phyloP scores from a whole-genome alignment of 2,797 vertebrate species.

The Hozukius guyotensis region DNA sequence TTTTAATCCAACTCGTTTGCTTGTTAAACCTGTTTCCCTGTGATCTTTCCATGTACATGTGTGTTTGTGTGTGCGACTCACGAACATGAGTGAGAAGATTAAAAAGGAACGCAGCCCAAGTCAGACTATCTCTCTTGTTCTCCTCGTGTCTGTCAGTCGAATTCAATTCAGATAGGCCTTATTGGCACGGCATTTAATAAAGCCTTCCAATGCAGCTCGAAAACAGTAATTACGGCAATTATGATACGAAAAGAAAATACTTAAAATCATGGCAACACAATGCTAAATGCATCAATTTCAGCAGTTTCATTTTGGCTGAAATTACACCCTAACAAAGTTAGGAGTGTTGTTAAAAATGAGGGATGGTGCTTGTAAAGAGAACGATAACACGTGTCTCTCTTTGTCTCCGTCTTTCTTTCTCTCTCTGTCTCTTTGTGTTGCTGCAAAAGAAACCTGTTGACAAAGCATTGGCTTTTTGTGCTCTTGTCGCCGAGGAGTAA shows the following conservation, averaged over 20 bases:
- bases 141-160: constrained; percentile 32
- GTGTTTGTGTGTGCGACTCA: background rate
- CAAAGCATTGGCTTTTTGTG: constrained; percentile 32
- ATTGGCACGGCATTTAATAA: constrained; percentile 61
- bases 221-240: constrained; percentile 74
- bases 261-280: constrained; percentile 65
- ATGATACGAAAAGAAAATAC: constrained; percentile 60
- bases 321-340: constrained; percentile 54
- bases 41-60: constrained; percentile 46
- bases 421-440: constrained; percentile 29
- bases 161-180: constrained; percentile 56
- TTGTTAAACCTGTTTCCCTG: constrained; percentile 71
- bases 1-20: constrained; percentile 78
- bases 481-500: constrained; percentile 61
- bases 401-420: constrained; percentile 33
- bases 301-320: constrained; percentile 55
- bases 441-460: constrained; percentile 75
- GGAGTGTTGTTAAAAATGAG: constrained; percentile 42
- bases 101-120: constrained; percentile 27
- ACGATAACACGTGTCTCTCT: constrained; percentile 53
- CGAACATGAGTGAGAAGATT: constrained; percentile 39
- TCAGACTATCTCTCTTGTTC: constrained; percentile 31
- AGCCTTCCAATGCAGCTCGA: constrained; percentile 55
- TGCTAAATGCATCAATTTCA: constrained; percentile 62
- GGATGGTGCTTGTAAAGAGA: constrained; percentile 37